These are phyloP conservation scores for Dichetophora obliterata DNA, from an alignment of 2,888 invertebrate species.

Conservation along the genomic window DNA sequence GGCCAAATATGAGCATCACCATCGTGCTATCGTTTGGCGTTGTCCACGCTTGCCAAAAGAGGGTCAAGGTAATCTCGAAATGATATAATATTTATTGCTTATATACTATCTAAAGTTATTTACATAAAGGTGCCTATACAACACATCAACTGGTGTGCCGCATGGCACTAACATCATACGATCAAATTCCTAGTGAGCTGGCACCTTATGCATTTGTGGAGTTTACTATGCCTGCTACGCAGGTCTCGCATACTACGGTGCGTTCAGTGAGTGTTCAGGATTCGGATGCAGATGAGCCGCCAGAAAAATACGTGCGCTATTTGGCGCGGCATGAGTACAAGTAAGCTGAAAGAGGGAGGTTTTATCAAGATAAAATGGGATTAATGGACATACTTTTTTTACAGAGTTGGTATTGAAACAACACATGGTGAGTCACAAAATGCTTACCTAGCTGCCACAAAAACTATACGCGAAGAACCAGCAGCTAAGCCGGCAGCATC, in stretches of 20 bases:
- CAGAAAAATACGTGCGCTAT: constrained; percentile 98
- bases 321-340: constrained; percentile 95
- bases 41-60: constrained; percentile 98
- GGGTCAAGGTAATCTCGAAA: constrained; percentile 84
- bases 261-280: constrained; percentile 92
- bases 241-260: constrained; percentile 94
- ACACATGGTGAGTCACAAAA: constrained; percentile 81
- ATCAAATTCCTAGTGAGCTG: constrained; percentile 94
- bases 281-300: constrained; percentile 88
- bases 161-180: constrained; percentile 96
- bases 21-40: constrained; percentile 97
- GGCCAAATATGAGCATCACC: constrained; percentile 99
- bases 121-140: constrained; percentile 95
- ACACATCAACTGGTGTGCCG: constrained; percentile 95
- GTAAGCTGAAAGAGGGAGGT: constrained; percentile 70
- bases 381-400: background rate
- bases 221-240: constrained; percentile 98
- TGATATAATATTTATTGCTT: background rate
- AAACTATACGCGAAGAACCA: constrained; percentile 66
- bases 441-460: constrained; percentile 78
- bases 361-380: background rate
- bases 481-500: constrained; percentile 68
- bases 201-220: constrained; percentile 91
- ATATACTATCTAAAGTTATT: background rate
- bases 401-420: constrained; percentile 90